Conservation (phyloP, 2,797 vertebrate species). For the Cuniculus paca region DNA sequence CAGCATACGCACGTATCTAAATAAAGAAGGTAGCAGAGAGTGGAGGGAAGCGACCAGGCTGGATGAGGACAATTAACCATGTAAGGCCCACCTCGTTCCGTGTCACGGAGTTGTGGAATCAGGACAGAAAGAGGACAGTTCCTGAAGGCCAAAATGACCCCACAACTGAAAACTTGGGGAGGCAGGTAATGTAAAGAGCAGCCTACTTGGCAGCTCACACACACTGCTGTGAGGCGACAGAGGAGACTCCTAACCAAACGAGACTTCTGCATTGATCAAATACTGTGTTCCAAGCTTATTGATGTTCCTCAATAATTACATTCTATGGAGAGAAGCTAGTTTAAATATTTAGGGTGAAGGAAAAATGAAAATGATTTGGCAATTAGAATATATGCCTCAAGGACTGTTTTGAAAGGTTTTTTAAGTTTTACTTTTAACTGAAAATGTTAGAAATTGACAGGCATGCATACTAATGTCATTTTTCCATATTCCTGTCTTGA, state of each 20-base stretch:
- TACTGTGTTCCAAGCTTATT: neutral
- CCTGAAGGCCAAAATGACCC: neutral
- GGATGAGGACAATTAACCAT: neutral
- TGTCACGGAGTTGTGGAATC: too few species aligned
- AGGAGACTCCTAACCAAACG: neutral
- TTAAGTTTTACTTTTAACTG: slow-evolving; percentile 17
- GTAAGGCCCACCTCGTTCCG: neutral
- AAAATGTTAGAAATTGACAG: slow-evolving; percentile 50
- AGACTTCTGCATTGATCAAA: neutral
- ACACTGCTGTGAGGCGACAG: neutral
- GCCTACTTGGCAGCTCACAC: neutral
- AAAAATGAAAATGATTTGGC: slow-evolving; percentile 26
- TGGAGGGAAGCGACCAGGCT: too few species aligned
- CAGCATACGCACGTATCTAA: neutral
- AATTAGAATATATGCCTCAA: slow-evolving; percentile 59
- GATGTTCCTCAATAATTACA: neutral
- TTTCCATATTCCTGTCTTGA: neutral
- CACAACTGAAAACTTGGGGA: neutral
- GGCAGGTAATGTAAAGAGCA: neutral
- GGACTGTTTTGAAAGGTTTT: slow-evolving; percentile 16
- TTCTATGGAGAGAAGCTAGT: neutral
- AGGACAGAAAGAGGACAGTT: neutral
- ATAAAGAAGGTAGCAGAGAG: neutral
- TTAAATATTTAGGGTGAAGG: neutral
- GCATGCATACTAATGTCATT: slow-evolving; percentile 14